Evolutionary conservation across 2,888 invertebrate species (phyloP).

Genomic region (Adela reaumurella): DNA sequence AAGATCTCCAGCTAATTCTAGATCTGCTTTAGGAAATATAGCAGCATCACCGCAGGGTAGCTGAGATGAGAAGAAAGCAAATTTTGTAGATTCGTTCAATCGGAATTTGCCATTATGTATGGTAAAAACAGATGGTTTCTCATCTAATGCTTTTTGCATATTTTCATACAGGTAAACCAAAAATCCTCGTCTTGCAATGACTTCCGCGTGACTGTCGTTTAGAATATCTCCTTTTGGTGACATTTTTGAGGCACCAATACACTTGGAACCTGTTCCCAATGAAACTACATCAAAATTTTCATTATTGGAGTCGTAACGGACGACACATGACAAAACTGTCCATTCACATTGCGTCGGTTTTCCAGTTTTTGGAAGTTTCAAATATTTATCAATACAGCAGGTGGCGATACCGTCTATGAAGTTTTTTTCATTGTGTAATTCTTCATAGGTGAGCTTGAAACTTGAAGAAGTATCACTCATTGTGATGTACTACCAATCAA

Average conservation of each 20-base stretch:
- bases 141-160: conserved; percentile 34
- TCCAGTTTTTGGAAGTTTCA: conserved; percentile 68
- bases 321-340: conserved; percentile 77
- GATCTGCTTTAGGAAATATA: conserved; percentile 63
- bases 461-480: too few relatives aligned
- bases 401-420: conserved; percentile 52
- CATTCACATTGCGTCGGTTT: conserved; percentile 76
- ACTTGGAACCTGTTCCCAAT: conserved; percentile 90
- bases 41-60: conserved; percentile 93
- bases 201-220: conserved; percentile 91
- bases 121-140: conserved; percentile 28
- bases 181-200: conserved; percentile 80
- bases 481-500: too few relatives aligned
- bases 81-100: conserved; percentile 58
- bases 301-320: conserved; percentile 42
- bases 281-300: conserved; percentile 61
- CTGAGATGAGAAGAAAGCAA: conserved; percentile 84
- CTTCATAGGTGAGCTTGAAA: too few relatives aligned
- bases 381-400: conserved; percentile 59
- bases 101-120: conserved; percentile 29
- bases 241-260: conserved; percentile 70
- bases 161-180: conserved; percentile 71
- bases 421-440: conserved; percentile 1
- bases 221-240: conserved; percentile 65
- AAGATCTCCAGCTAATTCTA: conserved; percentile 27